These are phyloP conservation scores for Dasypus novemcinctus DNA, from an alignment of 2,113 vertebrate genomes.

Conservation along the genomic window DNA sequence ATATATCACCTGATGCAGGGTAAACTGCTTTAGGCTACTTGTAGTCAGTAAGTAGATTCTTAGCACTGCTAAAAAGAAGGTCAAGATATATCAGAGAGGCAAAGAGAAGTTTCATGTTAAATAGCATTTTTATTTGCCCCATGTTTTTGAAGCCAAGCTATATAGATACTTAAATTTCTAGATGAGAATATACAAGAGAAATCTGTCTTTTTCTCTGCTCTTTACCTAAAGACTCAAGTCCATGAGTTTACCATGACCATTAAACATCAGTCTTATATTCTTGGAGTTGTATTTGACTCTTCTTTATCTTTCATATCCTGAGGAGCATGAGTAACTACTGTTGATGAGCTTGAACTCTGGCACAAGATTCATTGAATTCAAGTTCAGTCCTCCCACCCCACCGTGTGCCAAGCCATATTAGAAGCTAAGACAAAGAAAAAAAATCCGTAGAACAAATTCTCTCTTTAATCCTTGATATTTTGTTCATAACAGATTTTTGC, in stretches of 20 bases:
- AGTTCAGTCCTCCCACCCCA: background rate
- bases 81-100: background rate
- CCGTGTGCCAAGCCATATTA: rapidly evolving
- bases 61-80: background rate
- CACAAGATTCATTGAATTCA: background rate
- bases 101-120: conserved; percentile 36
- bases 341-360: background rate
- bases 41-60: conserved; percentile 19
- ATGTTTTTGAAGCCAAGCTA: background rate
- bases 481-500: background rate
- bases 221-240: background rate
- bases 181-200: background rate
- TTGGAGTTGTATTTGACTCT: background rate
- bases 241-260: background rate
- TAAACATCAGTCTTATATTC: background rate
- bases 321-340: background rate
- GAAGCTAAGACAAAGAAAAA: background rate
- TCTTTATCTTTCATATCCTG: background rate
- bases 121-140: background rate
- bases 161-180: background rate
- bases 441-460: background rate
- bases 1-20: background rate
- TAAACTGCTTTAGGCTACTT: background rate
- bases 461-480: background rate
- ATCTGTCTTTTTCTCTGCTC: background rate